phyloP scores from a whole-genome alignment of 2,797 vertebrate species.

The Triplophysa yarkandensis region DNA sequence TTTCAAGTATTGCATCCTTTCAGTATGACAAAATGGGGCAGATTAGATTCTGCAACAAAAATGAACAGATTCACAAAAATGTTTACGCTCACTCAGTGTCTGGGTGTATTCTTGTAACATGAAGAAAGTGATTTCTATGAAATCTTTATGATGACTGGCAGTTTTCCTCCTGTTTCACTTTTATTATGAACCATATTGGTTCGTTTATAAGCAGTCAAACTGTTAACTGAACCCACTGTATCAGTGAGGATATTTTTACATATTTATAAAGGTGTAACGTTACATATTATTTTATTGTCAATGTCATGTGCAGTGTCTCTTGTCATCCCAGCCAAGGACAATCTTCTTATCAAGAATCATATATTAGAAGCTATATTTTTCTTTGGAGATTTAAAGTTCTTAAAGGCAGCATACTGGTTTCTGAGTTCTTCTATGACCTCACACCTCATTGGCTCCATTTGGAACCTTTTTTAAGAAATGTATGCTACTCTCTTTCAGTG shows the following conservation, averaged over 20 bases:
- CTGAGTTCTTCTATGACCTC: neutral
- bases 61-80: constrained; percentile 18
- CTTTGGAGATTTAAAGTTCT: neutral
- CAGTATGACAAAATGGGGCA: constrained; percentile 16
- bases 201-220: neutral
- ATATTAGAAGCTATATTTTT: neutral
- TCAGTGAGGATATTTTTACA: constrained; percentile 34
- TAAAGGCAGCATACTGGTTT: neutral
- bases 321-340: neutral
- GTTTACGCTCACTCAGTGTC: neutral
- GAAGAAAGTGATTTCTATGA: constrained; percentile 53
- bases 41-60: constrained; percentile 24
- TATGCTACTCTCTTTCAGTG: constrained; percentile 21
- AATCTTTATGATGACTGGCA: constrained; percentile 28
- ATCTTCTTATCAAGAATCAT: too few relatives aligned
- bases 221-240: constrained; percentile 39
- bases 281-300: constrained; percentile 3
- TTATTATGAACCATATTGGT: constrained; percentile 57
- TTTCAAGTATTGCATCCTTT: constrained; percentile 50
- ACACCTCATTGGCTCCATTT: neutral
- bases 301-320: neutral
- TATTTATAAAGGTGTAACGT: constrained; percentile 24
- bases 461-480: neutral
- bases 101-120: constrained; percentile 7
- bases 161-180: neutral